Percentiles rank a stretch among this genome's conserved stretches.
Conservation (phyloP, 2,113 vertebrate species). For the Smithornis capensis region DNA sequence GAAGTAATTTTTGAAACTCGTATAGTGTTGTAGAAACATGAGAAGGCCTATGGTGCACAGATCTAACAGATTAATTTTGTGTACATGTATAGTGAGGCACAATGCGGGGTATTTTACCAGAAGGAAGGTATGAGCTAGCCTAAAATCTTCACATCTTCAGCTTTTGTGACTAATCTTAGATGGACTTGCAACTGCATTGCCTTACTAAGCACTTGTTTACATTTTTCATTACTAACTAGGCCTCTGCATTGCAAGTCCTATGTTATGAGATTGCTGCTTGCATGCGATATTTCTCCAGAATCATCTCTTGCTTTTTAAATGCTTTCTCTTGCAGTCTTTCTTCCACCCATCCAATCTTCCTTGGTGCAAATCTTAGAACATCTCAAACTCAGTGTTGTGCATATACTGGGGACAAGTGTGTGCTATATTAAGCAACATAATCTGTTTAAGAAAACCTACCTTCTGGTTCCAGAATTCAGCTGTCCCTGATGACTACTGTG, state of each 20-base stretch:
- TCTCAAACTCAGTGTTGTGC: slow-evolving; percentile 35
- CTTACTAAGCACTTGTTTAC: neutral
- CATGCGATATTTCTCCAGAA: neutral
- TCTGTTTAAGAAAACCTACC: slow-evolving; percentile 29
- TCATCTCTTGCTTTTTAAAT: neutral
- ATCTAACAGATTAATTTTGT: neutral
- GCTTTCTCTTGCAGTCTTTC: neutral
- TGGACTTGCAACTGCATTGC: neutral
- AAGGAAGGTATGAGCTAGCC: neutral
- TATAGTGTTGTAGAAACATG: neutral
- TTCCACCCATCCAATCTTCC: neutral
- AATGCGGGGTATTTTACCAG: neutral
- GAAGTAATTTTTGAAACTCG: neutral
- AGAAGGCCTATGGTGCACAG: neutral
- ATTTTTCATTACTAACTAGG: neutral
- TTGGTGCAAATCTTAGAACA: neutral
- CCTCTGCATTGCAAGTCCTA: neutral
- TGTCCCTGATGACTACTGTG: neutral
- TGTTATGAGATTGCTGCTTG: neutral
- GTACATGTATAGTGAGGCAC: neutral
- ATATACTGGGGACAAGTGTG: slow-evolving; percentile 7
- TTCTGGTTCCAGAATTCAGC: slow-evolving; percentile 12
- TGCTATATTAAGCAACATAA: slow-evolving; percentile 38
- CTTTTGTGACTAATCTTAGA: neutral
- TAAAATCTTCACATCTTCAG: neutral